phyloP scores from a whole-genome alignment of 35 echinoderm and acorn worm genomes.

The Amphiura filiformis region DNA sequence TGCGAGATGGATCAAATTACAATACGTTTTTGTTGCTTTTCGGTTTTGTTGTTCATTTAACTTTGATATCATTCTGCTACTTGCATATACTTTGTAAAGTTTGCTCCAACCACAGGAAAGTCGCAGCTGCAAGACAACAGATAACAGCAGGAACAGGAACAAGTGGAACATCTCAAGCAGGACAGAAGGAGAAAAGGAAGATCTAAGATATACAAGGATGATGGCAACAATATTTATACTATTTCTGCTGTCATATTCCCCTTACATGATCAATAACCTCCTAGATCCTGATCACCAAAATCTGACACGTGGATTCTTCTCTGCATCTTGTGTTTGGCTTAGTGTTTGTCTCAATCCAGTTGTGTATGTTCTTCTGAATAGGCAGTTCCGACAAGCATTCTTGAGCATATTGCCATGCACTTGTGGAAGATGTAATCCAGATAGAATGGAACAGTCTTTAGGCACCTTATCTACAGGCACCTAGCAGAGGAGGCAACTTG shows the following conservation, averaged over 20 bases:
- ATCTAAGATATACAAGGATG: background rate
- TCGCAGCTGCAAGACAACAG: background rate
- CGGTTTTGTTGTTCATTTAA: conserved; percentile 27
- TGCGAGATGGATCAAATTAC: conserved; percentile 25
- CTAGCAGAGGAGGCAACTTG: background rate
- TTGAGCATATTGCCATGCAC: background rate
- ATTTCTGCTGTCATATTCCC: background rate
- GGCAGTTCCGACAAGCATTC: background rate
- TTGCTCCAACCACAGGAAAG: conserved; percentile 10
- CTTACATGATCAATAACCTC: background rate
- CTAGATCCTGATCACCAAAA: background rate
- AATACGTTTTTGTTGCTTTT: conserved; percentile 33
- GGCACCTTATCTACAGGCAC: background rate
- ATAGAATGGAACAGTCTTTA: background rate
- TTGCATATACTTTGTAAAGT: conserved; percentile 34
- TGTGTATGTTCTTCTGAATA: background rate
- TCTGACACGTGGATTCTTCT: background rate
- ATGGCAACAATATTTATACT: background rate
- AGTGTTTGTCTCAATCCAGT: background rate
- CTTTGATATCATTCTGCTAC: conserved; percentile 43
- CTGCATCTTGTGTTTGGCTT: background rate
- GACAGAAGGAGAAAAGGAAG: background rate
- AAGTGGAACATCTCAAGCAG: too few relatives aligned
- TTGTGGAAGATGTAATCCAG: background rate
- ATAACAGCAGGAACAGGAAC: background rate